Base-by-base conservation (phyloP, 2,797 vertebrate genomes). In the Chelon auratus region DNA sequence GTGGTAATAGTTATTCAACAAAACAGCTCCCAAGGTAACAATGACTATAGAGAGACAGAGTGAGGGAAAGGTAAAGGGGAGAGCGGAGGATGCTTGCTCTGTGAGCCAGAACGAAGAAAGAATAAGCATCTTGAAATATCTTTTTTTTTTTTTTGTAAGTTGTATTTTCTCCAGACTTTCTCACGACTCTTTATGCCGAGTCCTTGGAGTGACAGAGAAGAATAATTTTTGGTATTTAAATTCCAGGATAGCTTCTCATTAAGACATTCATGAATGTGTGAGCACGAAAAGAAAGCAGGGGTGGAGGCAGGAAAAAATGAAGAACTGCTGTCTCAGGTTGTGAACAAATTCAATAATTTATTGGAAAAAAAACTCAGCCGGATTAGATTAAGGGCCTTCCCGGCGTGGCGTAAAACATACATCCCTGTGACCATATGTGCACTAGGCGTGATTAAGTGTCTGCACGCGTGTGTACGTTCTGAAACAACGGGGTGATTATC, bases 1-100 rank as follows among this genome's bases (percentile, higher is more conserved):
- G 73, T 75, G 14, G 75, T 85, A 87, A 85, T 75, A 78, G 85
- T 80, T 92, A 91, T 91, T 92, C 85, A 76, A 70, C 77, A 63
- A 83, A 91, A 87, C 69, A 56, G 77, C 81, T 89, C 87, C 86
- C 84, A 33, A 15, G 78, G 68, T 90, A 75, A 75, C 75, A 69
- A 71, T 75, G 75, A 75, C 20, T 47, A 43, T 51, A 66, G 60
- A 67, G 42, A 69, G 59, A 62, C 20, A 6, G 64, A 67, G 57
- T 14, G 60, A 70, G 9, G 1, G 15, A 43, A 48, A 65, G 42
- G 20, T 13, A 20, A 48, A 39, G 18, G 7, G 14, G 17, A 51
- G 45, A 22, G 48, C n/a, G 37, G 22, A 69, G n/a, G 5, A 8
- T 11, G 14, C 7, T 54, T 0, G 10, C 13, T 56, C 33, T 20